Percentiles rank a stretch among this genome's conserved stretches.
phyloP scores from a whole-genome alignment of 2,113 vertebrate genomes.

The Cercopithecus mona region DNA sequence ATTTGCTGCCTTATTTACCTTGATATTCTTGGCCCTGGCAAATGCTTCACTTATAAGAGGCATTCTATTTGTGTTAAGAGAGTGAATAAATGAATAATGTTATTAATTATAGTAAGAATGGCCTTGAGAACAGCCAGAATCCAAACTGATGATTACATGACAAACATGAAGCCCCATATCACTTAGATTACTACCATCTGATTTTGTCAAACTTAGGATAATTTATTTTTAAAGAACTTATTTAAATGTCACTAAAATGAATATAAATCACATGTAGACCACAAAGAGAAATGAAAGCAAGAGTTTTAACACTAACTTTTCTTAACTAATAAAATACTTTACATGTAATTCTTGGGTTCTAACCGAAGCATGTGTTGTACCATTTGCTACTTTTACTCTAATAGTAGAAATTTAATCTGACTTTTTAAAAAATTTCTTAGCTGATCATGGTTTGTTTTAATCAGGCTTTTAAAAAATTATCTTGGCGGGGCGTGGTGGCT shows the following conservation, averaged over 20 bases:
- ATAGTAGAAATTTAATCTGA: background rate
- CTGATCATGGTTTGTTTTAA: too few species aligned
- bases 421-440: too few species aligned
- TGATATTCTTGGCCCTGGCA: conserved; percentile 35
- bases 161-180: background rate
- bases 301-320: background rate
- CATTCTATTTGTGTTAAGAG: conserved; percentile 44
- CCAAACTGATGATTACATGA: background rate
- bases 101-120: conserved; percentile 48
- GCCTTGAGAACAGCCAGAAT: background rate
- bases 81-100: conserved; percentile 39
- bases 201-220: conserved; percentile 28
- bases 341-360: background rate
- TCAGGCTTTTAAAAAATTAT: conserved; percentile 2
- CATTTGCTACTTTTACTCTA: conserved; percentile 23
- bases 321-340: conserved; percentile 42
- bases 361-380: background rate
- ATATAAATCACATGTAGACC: conserved; percentile 9
- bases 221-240: conserved; percentile 3
- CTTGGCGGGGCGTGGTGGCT: background rate
- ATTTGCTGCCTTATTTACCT: conserved; percentile 20
- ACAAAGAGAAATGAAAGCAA: conserved; percentile 32
- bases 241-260: conserved; percentile 28
- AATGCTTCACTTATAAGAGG: background rate
- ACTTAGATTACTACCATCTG: conserved; percentile 13